phyloP scores from a whole-genome alignment of 2,113 vertebrate genomes.

The Bettongia penicillata region DNA sequence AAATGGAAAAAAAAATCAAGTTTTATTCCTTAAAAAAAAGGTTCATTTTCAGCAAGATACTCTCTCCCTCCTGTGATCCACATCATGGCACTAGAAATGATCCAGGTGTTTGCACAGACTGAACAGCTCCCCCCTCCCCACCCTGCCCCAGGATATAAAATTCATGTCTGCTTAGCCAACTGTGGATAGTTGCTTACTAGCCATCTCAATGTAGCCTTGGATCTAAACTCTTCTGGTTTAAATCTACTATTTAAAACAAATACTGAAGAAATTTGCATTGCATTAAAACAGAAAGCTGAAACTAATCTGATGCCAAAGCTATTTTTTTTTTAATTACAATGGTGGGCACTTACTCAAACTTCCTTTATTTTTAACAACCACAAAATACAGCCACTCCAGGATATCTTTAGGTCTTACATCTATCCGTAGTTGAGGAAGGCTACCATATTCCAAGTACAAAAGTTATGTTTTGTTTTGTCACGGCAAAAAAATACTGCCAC shows the following conservation, averaged over 20 bases:
- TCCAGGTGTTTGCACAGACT: not conserved
- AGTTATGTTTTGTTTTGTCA: not conserved
- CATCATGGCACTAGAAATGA: conserved; percentile 30
- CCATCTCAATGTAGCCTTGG: conserved; percentile 27
- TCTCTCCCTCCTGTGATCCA: conserved; percentile 38
- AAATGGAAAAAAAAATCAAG: conserved; percentile 34
- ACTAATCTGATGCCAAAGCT: conserved; percentile 39
- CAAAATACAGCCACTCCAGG: not conserved
- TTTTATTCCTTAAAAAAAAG: conserved; percentile 36
- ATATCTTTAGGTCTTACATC: conserved; percentile 36
- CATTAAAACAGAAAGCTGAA: conserved; percentile 56
- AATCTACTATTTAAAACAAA: conserved; percentile 60
- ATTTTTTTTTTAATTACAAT: conserved; percentile 36
- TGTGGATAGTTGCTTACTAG: not conserved
- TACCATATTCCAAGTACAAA: not conserved
- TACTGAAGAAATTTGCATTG: conserved; percentile 57
- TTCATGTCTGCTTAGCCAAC: conserved; percentile 10
- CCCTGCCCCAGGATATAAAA: not conserved
- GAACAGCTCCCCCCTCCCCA: not conserved
- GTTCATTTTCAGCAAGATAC: conserved; percentile 50
- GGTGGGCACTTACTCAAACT: conserved; percentile 26
- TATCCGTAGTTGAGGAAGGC: not conserved
- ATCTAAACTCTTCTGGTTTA: conserved; percentile 44
- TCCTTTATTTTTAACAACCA: conserved; percentile 28
- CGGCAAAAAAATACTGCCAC: not conserved